Percentiles rank a stretch among this genome's conserved stretches.
These are phyloP conservation scores for Pseudochromis fuscus DNA, from an alignment of 2,797 vertebrate genomes.

Conservation along the genomic window DNA sequence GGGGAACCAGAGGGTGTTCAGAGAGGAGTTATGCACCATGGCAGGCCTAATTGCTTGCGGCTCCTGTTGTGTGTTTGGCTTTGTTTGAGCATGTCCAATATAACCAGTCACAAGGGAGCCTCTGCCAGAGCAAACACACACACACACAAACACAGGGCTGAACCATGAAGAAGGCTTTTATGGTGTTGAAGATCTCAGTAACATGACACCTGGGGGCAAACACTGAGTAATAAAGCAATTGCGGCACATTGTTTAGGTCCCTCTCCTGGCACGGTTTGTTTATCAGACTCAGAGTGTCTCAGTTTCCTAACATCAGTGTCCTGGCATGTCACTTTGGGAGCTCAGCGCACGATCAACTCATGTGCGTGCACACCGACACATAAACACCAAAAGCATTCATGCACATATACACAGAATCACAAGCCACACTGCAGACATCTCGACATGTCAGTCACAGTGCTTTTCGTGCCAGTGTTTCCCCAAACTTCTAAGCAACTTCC, in stretches of 20 bases:
- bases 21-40: slow-evolving; percentile 67
- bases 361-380: slow-evolving; percentile 15
- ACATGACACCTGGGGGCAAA: slow-evolving; percentile 76
- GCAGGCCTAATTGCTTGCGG: slow-evolving; percentile 81
- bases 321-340: slow-evolving; percentile 64
- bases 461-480: slow-evolving; percentile 64
- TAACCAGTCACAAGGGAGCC: slow-evolving; percentile 79
- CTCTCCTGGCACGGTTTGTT: slow-evolving; percentile 67
- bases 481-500: slow-evolving; percentile 49
- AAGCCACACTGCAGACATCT: slow-evolving; percentile 45
- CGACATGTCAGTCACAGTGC: slow-evolving; percentile 58
- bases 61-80: slow-evolving; percentile 83
- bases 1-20: slow-evolving; percentile 54
- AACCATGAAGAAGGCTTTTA: slow-evolving; percentile 66
- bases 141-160: slow-evolving; percentile 59
- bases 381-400: slow-evolving; percentile 49
- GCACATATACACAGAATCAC: slow-evolving; percentile 38
- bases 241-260: slow-evolving; percentile 68
- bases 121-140: slow-evolving; percentile 78
- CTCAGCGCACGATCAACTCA: slow-evolving; percentile 34
- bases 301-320: slow-evolving; percentile 71
- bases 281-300: slow-evolving; percentile 68
- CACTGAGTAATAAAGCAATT: slow-evolving; percentile 80
- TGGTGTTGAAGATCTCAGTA: slow-evolving; percentile 70
- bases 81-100: slow-evolving; percentile 84